A percentile compares a stretch with the other conserved stretches of the same genome.
Evolutionary conservation across 2,888 invertebrate genomes (phyloP).

Genomic region (Tetanocera ferruginea): DNA sequence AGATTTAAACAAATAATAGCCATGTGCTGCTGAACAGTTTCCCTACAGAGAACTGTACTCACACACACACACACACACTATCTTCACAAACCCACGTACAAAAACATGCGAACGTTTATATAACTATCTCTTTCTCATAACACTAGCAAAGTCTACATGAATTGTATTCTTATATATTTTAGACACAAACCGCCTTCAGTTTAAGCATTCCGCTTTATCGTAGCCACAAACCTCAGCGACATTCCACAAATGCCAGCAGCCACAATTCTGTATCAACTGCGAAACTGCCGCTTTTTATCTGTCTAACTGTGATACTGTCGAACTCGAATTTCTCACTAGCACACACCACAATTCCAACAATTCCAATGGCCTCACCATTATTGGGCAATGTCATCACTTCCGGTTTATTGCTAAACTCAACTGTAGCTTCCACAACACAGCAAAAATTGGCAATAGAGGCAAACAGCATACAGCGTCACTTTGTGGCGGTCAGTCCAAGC

Average conservation of each 20-base stretch:
- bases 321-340: conserved; percentile 27
- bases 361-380: conserved; percentile 41
- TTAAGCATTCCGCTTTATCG: not conserved
- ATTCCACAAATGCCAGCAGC: conserved; percentile 3
- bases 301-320: conserved; percentile 18
- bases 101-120: too few species aligned
- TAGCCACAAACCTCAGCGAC: not conserved
- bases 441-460: conserved; percentile 65
- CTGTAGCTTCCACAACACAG: not conserved
- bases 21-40: not conserved
- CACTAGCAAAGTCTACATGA: not conserved
- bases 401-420: conserved; percentile 42
- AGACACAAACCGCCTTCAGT: conserved; percentile 32
- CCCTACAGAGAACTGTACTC: not conserved
- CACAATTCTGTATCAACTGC: conserved; percentile 7
- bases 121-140: not conserved
- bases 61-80: not conserved
- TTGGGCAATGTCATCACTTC: conserved; percentile 35
- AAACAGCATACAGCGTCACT: conserved; percentile 72
- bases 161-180: not conserved
- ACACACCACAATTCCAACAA: conserved; percentile 38
- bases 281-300: conserved; percentile 29
- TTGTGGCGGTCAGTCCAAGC: conserved; percentile 49
- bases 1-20: not conserved
- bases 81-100: too few species aligned